Conservation (phyloP, 2,113 vertebrate species). For the Gadus macrocephalus region DNA sequence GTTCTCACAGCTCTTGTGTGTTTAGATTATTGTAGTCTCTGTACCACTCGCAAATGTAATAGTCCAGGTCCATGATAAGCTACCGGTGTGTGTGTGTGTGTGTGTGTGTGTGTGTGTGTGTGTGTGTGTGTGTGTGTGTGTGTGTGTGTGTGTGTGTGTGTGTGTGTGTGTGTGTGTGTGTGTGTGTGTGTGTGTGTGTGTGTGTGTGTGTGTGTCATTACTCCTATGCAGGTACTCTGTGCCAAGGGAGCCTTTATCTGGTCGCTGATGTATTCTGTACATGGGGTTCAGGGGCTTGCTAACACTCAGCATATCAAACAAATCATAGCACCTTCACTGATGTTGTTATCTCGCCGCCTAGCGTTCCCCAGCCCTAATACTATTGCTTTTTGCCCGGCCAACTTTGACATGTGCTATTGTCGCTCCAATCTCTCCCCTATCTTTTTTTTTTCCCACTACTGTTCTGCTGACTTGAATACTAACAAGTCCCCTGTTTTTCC, state of each 20-base stretch:
- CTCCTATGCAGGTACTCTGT: slow-evolving; percentile 17
- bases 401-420: slow-evolving; percentile 55
- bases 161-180: not conserved
- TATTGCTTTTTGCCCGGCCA: slow-evolving; percentile 41
- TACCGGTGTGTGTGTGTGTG: not conserved
- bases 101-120: too few relatives aligned
- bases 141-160: too few relatives aligned
- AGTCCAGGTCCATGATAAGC: not conserved
- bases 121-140: too few relatives aligned
- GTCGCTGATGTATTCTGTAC: slow-evolving; percentile 32
- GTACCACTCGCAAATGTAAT: not conserved
- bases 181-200: not conserved
- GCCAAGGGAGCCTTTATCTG: slow-evolving; percentile 14
- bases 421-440: not conserved
- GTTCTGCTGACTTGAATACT: slow-evolving; percentile 22
- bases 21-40: too few relatives aligned
- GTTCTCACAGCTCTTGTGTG: too few relatives aligned
- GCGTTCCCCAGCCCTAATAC: slow-evolving; percentile 38
- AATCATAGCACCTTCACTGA: slow-evolving; percentile 38
- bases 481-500: slow-evolving; percentile 16
- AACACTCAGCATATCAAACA: slow-evolving; percentile 44
- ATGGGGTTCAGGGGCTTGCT: slow-evolving; percentile 14
- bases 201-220: not conserved
- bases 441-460: too few relatives aligned
- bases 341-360: slow-evolving; percentile 41